Percentiles rank a stretch among this genome's conserved stretches.
These are phyloP conservation scores for Hypotaenidia okinawae DNA, from an alignment of 2,797 vertebrate genomes.

Conservation along the genomic window DNA sequence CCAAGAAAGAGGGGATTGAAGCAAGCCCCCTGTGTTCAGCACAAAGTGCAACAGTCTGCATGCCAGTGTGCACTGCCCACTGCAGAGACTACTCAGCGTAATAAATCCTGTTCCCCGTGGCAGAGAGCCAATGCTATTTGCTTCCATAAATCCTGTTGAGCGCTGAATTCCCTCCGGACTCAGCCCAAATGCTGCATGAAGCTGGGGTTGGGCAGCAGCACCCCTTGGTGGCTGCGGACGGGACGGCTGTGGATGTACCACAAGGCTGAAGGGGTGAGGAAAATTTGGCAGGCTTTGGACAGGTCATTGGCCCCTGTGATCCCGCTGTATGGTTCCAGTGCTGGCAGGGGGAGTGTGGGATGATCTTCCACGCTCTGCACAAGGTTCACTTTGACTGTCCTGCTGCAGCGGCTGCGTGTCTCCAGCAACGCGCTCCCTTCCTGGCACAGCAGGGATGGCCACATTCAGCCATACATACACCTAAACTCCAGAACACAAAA, in stretches of 20 bases:
- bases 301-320: not conserved
- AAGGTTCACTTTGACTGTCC: not conserved
- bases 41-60: not conserved
- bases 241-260: not conserved
- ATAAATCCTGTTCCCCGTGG: not conserved
- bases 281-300: not conserved
- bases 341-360: not conserved
- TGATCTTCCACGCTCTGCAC: accelerated
- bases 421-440: not conserved
- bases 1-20: not conserved
- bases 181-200: not conserved
- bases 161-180: not conserved
- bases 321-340: not conserved
- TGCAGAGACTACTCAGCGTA: not conserved
- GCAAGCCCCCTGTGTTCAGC: not conserved
- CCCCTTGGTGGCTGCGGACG: not conserved
- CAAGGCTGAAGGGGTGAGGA: not conserved
- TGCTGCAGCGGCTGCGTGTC: accelerated
- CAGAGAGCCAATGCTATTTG: not conserved
- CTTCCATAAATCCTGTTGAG: not conserved
- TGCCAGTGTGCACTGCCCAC: accelerated
- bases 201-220: not conserved
- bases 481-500: not conserved
- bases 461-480: not conserved
- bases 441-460: accelerated